Percentiles rank a stretch among this genome's conserved stretches.
Conservation (phyloP, 2,888 invertebrate species). For the Eupithecia centaureata region DNA sequence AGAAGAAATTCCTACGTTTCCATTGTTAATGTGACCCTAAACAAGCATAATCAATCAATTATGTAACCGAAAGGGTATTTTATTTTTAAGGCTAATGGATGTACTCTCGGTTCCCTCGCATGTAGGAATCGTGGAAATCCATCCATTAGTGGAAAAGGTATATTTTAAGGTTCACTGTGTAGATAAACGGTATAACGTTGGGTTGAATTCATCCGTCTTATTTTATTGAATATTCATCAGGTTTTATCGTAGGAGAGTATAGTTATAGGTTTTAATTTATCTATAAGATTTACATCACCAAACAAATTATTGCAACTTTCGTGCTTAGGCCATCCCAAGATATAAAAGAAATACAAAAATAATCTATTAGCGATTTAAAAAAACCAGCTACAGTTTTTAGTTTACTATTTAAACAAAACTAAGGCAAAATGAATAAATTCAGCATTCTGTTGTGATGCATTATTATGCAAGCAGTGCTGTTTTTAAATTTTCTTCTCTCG, state of each 20-base stretch:
- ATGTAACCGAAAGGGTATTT: conserved; percentile 1
- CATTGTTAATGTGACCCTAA: background rate
- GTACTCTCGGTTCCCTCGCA: background rate
- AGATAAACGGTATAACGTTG: conserved; percentile 13
- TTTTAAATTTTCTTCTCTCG: no score
- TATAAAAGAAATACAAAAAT: no score
- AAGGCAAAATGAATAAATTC: no score
- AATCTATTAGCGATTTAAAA: no score
- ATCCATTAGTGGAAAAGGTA: conserved; percentile 24
- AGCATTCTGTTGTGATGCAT: no score
- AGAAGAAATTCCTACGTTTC: background rate
- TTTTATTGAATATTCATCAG: background rate
- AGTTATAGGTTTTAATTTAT: no score
- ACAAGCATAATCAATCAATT: conserved; percentile 19
- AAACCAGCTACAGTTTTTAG: no score
- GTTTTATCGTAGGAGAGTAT: background rate
- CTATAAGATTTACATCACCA: no score
- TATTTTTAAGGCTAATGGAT: background rate
- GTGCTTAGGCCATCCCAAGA: no score
- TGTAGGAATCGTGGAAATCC: conserved; percentile 10
- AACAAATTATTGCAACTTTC: no score
- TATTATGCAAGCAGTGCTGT: no score
- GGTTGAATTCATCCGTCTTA: conserved; percentile 2
- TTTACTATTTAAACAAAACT: no score
- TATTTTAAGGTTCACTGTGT: conserved; percentile 12